phyloP scores from a whole-genome alignment of 1,140 invertebrate genomes.

The Scylla paramamosain region DNA sequence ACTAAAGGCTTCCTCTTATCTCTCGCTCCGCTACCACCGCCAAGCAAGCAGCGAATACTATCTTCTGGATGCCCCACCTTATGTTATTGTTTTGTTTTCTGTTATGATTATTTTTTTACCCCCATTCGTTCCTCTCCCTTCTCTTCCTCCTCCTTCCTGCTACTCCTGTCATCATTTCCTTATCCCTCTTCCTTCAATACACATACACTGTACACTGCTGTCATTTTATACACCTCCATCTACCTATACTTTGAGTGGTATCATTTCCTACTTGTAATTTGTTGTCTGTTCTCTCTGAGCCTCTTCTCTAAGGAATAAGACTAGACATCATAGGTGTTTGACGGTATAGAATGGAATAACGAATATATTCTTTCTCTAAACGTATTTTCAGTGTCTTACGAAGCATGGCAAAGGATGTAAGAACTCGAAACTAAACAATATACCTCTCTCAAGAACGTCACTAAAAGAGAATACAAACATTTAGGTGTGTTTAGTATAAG shows the following conservation, averaged over 20 bases:
- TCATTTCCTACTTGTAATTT: too few species aligned
- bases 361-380: too few species aligned
- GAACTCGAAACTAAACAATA: too few species aligned
- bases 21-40: not conserved
- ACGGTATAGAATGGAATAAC: too few species aligned
- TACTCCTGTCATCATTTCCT: not conserved
- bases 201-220: not conserved
- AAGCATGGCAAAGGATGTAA: too few species aligned
- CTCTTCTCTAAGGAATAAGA: too few species aligned
- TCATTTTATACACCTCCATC: not conserved
- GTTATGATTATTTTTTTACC: not conserved
- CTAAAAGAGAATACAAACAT: too few species aligned
- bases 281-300: too few species aligned
- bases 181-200: not conserved
- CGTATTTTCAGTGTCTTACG: too few species aligned
- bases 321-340: too few species aligned
- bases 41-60: not conserved
- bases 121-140: not conserved
- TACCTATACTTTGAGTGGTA: not conserved
- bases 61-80: not conserved
- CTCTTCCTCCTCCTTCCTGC: not conserved
- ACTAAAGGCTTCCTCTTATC: not conserved
- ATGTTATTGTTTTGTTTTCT: slow-evolving; percentile 8
- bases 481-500: too few species aligned
- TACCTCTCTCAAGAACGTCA: too few species aligned